A percentile compares a stretch with the other conserved stretches of the same genome.
These are phyloP conservation scores for Rhogogaster chlorosoma DNA, from an alignment of 2,888 invertebrate genomes.

Conservation along the genomic window DNA sequence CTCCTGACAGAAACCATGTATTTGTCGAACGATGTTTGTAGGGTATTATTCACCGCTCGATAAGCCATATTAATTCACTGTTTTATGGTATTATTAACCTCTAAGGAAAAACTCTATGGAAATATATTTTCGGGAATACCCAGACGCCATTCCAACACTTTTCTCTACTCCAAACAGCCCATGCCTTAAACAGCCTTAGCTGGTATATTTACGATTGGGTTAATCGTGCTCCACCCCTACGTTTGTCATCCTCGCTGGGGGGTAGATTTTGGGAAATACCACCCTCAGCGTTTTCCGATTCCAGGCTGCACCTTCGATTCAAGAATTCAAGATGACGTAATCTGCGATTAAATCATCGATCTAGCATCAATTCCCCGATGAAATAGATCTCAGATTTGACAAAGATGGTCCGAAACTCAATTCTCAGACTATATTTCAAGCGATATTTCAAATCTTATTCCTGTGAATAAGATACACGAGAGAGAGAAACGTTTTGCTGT, in stretches of 20 bases:
- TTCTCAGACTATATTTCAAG: not conserved
- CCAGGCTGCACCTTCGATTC: not conserved
- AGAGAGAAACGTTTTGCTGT: not conserved
- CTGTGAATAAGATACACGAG: not conserved
- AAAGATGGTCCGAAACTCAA: not conserved
- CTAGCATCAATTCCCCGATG: not conserved
- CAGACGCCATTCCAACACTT: conserved; percentile 8
- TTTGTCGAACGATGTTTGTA: conserved; percentile 30
- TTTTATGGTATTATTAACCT: conserved; percentile 21
- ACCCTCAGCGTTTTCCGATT: not conserved
- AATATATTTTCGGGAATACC: conserved; percentile 29
- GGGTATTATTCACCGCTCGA: conserved; percentile 19
- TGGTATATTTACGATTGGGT: conserved; percentile 41
- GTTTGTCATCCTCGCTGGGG: conserved; percentile 33
- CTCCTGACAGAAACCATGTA: conserved; percentile 30
- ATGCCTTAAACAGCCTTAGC: not conserved
- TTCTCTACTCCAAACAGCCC: not conserved
- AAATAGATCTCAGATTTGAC: not conserved
- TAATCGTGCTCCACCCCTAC: conserved; percentile 23
- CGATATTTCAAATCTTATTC: not conserved
- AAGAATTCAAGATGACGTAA: not conserved
- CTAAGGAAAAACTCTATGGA: not conserved
- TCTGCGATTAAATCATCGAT: not conserved
- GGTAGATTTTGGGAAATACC: conserved; percentile 32
- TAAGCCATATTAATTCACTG: conserved; percentile 29